Conservation (phyloP, 2,888 invertebrate species). For the Beris chalybata region DNA sequence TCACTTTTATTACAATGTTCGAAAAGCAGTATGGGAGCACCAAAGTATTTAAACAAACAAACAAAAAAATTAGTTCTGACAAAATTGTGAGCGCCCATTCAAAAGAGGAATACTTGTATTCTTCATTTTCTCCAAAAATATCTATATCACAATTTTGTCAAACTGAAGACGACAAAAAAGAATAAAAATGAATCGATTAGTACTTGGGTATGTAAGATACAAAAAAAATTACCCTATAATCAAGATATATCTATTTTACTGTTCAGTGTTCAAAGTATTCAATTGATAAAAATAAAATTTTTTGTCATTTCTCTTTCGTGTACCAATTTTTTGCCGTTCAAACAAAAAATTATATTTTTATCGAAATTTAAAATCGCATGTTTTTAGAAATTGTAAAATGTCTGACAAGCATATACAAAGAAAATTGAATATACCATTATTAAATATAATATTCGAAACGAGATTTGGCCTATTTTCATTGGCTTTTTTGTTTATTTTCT, state of each 20-base stretch:
- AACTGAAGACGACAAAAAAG: slow-evolving; percentile 15
- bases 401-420: slow-evolving; percentile 23
- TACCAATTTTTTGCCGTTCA: too few relatives aligned
- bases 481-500: slow-evolving; percentile 19
- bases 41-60: slow-evolving; percentile 18
- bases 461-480: slow-evolving; percentile 26
- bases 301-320: too few relatives aligned
- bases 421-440: too few relatives aligned
- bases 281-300: slow-evolving; percentile 24
- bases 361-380: slow-evolving; percentile 27
- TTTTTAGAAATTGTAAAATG: slow-evolving; percentile 18
- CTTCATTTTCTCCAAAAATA: slow-evolving; percentile 4
- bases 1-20: neutral
- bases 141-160: slow-evolving; percentile 28
- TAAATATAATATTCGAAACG: slow-evolving; percentile 3
- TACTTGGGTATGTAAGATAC: slow-evolving; percentile 32
- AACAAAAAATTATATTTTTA: slow-evolving; percentile 12
- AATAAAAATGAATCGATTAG: slow-evolving; percentile 37
- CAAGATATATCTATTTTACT: slow-evolving; percentile 1
- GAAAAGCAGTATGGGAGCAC: slow-evolving; percentile 42
- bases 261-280: slow-evolving; percentile 12
- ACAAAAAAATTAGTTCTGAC: neutral
- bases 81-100: slow-evolving; percentile 8
- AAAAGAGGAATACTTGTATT: slow-evolving; percentile 3
- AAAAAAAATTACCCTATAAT: slow-evolving; percentile 6